phyloP scores from a whole-genome alignment of 2,888 invertebrate species.

The Clistopyga incitator region DNA sequence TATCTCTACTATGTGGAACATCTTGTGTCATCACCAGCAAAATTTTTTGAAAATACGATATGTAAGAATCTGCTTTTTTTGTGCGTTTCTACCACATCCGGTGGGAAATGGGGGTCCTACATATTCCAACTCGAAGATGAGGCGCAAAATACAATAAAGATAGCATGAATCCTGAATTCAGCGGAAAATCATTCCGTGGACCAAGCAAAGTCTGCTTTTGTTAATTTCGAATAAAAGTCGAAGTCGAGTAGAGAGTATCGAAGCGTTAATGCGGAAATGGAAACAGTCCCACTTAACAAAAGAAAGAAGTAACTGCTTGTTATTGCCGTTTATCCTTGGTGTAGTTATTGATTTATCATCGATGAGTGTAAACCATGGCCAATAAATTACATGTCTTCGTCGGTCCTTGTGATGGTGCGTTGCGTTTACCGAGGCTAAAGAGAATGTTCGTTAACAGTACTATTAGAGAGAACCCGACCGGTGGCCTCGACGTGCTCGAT shows the following conservation, averaged over 20 bases:
- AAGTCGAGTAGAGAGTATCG: background rate
- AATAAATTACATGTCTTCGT: conserved; percentile 25
- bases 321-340: conserved; percentile 24
- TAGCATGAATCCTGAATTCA: background rate
- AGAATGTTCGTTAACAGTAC: conserved; percentile 11
- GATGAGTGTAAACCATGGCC: background rate
- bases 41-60: no score
- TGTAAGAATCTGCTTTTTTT: no score
- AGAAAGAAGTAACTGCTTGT: background rate
- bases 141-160: background rate
- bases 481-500: conserved; percentile 38
- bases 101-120: no score
- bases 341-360: conserved; percentile 24
- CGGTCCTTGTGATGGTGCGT: background rate
- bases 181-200: background rate
- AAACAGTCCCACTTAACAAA: conserved; percentile 6
- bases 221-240: background rate
- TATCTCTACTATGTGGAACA: no score
- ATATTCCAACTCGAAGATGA: no score
- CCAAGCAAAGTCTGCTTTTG: background rate
- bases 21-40: no score
- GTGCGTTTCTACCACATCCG: no score
- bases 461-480: conserved; percentile 7
- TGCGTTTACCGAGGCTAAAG: conserved; percentile 19
- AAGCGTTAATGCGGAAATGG: background rate